These are phyloP conservation scores for Brachypterus glaber DNA, from an alignment of 2,888 invertebrate genomes.

Conservation along the genomic window DNA sequence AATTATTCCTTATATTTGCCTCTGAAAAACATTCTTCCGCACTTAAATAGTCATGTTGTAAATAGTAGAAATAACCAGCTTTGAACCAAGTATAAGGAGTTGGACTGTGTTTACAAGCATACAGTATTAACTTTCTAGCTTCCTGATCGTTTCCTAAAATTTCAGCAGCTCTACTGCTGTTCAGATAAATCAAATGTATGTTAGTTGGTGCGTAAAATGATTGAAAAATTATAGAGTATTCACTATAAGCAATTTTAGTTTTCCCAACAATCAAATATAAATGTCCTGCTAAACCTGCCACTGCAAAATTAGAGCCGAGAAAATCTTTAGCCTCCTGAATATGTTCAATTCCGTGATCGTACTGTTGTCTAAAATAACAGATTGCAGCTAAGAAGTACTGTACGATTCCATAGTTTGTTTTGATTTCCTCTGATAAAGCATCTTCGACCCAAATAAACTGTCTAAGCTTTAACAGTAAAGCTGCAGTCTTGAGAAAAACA, in stretches of 20 bases:
- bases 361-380: constrained; percentile 31
- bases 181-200: constrained; percentile 33
- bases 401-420: constrained; percentile 26
- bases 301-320: constrained; percentile 30
- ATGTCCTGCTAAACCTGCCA: constrained; percentile 32
- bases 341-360: constrained; percentile 32
- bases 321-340: constrained; percentile 30
- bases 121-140: constrained; percentile 33
- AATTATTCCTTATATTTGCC: constrained; percentile 35
- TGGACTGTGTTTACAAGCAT: constrained; percentile 33
- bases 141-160: constrained; percentile 27
- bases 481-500: constrained; percentile 31
- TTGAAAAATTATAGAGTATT: constrained; percentile 31
- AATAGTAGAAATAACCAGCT: constrained; percentile 25
- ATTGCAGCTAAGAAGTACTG: constrained; percentile 35
- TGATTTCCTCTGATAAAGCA: constrained; percentile 30
- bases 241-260: constrained; percentile 27
- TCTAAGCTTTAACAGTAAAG: constrained; percentile 33
- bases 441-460: constrained; percentile 31
- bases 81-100: constrained; percentile 36
- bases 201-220: constrained; percentile 32
- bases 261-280: constrained; percentile 27
- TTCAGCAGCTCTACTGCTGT: constrained; percentile 28
- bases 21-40: constrained; percentile 39
- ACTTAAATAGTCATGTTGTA: constrained; percentile 33